Evolutionary conservation across 2,888 invertebrate species (phyloP).

Genomic region (Peribatodes rhomboidaria): DNA sequence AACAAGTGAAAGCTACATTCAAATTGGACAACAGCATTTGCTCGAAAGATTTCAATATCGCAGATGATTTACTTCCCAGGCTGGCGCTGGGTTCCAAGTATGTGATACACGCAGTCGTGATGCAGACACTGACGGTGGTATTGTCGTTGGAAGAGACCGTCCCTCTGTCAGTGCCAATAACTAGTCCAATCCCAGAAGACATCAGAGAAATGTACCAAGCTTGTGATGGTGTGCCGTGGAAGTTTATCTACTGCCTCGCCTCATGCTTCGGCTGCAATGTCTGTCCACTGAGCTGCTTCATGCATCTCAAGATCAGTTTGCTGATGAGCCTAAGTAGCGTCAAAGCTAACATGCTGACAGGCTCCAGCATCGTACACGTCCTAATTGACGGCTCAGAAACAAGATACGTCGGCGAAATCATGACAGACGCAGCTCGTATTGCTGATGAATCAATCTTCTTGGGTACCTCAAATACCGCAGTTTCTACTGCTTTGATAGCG

Average conservation of each 20-base stretch:
- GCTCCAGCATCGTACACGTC: constrained; percentile 70
- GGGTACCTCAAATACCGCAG: constrained; percentile 62
- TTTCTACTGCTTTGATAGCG: constrained; percentile 61
- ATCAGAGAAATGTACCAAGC: constrained; percentile 64
- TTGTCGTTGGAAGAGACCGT: constrained; percentile 68
- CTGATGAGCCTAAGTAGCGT: constrained; percentile 75
- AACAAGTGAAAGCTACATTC: constrained; percentile 68
- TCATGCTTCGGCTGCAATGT: constrained; percentile 72
- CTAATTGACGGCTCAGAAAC: constrained; percentile 71
- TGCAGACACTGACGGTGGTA: constrained; percentile 63
- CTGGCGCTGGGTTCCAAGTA: constrained; percentile 67
- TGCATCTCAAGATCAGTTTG: constrained; percentile 76
- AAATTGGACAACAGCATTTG: constrained; percentile 55
- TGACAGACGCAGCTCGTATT: constrained; percentile 69
- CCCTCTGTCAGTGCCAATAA: constrained; percentile 59
- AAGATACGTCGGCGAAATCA: constrained; percentile 66
- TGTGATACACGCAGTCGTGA: constrained; percentile 58
- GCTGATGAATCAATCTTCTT: constrained; percentile 63
- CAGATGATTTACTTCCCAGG: constrained; percentile 69
- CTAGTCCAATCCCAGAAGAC: constrained; percentile 61
- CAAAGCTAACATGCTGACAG: constrained; percentile 64
- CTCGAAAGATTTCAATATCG: constrained; percentile 61
- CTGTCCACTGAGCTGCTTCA: constrained; percentile 74
- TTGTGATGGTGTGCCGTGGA: constrained; percentile 72
- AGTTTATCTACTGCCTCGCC: constrained; percentile 77